Base-by-base conservation (phyloP, 2,888 invertebrate species). In the Chrysolina haemoptera region DNA sequence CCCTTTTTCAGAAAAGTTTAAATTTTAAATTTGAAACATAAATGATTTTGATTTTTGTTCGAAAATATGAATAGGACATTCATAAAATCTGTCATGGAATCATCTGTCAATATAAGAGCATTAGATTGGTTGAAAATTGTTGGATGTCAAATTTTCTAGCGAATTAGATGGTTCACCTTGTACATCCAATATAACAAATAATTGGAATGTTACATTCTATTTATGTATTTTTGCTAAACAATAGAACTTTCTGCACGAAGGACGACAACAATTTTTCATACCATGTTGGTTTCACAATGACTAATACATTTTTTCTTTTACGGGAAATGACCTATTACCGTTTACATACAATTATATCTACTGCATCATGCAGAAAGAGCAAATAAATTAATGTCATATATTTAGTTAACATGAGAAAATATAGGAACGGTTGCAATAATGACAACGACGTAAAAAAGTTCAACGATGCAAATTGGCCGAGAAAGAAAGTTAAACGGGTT, bases 271-370 rank as follows among this genome's bases (percentile, higher is more conserved):
- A 35, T 35, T 6, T 53, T 53, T 53, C 53, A 53, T 20, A 10
- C 53, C 9, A 10, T 10, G 18, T 1, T 18, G 16, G 53, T 53
- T 53, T 53, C 5, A 20, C 53, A 5, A 20, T 53, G 53, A 53
- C 20, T 53, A 53, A 53, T 22, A 53, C 53, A 53, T 50, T 53
- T 53, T 53, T 12, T 2, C 11, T 53, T 53, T 53, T 22, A 20
- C 18, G 18, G 53, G 53, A 53, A 53, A 53, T 20, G 20, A 12
- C 53, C 53, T 20, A 53, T 53, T 53, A 53, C 53, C 53, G 53
- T 16, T 53, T 20, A 53, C 20, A 20, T 20, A 18, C 20, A 53
- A 53, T 53, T 53, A 20, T 53, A 10, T 53, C 50, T 16, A 9
- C 50, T 53, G 48, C 48, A 48, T n/a, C 43, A 43, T 48, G 50